Conservation (phyloP, 1,140 invertebrate genomes). For the Pseudoatta argentina region DNA sequence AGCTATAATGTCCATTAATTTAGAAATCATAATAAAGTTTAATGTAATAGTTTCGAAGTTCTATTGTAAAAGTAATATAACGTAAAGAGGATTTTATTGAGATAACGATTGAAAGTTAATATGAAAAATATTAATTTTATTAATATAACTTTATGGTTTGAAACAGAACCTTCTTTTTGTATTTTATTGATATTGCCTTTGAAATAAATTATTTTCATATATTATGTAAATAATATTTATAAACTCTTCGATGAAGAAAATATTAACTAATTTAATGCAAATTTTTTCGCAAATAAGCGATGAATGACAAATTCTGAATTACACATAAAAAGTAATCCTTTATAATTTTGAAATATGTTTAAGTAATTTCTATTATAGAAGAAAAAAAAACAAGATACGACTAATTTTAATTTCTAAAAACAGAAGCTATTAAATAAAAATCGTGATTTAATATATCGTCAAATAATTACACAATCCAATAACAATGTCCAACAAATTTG, state of each 20-base stretch:
- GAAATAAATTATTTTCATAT: not conserved
- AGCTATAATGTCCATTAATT: constrained; percentile 5
- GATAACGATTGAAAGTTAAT: not conserved
- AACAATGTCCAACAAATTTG: no score
- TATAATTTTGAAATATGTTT: not conserved
- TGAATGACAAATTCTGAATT: not conserved
- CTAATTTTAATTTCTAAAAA: constrained; percentile 7
- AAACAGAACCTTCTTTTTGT: not conserved
- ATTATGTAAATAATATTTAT: not conserved
- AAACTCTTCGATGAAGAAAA: not conserved
- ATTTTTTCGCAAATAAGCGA: not conserved
- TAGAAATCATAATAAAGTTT: not conserved
- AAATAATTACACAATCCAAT: no score
- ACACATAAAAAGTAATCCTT: not conserved
- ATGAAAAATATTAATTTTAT: not conserved
- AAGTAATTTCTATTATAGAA: not conserved
- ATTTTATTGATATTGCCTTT: not conserved
- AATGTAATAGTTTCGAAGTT: not conserved
- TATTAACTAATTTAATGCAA: not conserved
- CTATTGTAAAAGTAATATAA: not conserved
- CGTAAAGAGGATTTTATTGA: not conserved
- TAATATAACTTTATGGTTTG: not conserved
- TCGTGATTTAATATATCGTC: not conserved
- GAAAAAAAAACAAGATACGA: not conserved
- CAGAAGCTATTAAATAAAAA: not conserved